A percentile compares a stretch with the other conserved stretches of the same genome.
These are phyloP conservation scores for Kryphioiulus occultus DNA, from an alignment of 2,888 invertebrate species.

Conservation along the genomic window DNA sequence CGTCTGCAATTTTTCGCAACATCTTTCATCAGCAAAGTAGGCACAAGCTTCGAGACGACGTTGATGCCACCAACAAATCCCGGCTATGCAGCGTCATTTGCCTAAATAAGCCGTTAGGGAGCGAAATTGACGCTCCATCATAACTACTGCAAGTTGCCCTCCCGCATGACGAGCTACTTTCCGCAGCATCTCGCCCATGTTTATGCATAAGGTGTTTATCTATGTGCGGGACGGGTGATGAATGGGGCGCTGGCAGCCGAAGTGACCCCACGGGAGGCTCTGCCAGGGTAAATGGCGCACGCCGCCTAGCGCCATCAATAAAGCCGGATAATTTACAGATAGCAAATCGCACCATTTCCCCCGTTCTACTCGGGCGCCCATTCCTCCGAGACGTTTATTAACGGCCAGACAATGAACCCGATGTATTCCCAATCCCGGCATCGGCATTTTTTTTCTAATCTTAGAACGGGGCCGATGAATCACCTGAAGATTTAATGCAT, in stretches of 20 bases:
- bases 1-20: no score
- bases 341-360: not conserved
- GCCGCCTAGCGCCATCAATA: slow-evolving; percentile 2
- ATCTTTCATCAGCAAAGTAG: no score
- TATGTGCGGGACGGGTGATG: not conserved
- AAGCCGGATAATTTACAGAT: slow-evolving; percentile 1
- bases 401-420: slow-evolving; percentile 25
- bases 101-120: slow-evolving; percentile 5
- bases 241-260: not conserved
- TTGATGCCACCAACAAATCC: not conserved
- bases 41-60: not conserved
- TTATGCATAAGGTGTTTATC: slow-evolving; percentile 30
- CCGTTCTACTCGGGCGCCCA: not conserved
- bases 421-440: not conserved
- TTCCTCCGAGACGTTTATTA: slow-evolving; percentile 12
- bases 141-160: no score
- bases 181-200: not conserved
- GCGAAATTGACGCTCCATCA: not conserved
- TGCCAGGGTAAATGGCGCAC: not conserved
- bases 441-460: not conserved
- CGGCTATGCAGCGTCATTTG: not conserved
- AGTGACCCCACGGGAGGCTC: slow-evolving; percentile 25
- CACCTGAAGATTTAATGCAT: slow-evolving; percentile 16
- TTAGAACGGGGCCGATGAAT: not conserved
- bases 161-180: not conserved